These are phyloP conservation scores for Gobio gobio DNA, from an alignment of 2,113 vertebrate genomes.

Conservation along the genomic window DNA sequence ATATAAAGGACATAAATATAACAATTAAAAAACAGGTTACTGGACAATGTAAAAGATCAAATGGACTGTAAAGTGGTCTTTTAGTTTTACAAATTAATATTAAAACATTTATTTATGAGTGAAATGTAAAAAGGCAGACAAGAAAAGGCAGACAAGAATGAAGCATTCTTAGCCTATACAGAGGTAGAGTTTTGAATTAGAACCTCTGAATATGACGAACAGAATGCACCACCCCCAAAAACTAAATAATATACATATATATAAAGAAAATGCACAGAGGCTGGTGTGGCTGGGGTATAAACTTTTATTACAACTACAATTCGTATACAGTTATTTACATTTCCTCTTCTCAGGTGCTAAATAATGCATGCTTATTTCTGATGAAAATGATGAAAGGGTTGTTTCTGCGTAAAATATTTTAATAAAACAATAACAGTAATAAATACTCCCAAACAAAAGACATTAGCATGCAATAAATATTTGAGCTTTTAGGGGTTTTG, in stretches of 20 bases:
- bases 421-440: neutral
- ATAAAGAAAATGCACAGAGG: conserved; percentile 8
- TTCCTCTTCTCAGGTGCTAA: conserved; percentile 1
- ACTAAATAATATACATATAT: neutral
- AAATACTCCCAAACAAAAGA: conserved; percentile 17
- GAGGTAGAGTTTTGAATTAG: neutral
- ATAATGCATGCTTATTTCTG: neutral
- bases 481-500: neutral
- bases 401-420: neutral
- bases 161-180: neutral
- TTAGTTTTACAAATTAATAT: neutral
- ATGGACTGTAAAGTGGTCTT: neutral
- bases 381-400: neutral
- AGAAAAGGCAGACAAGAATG: neutral
- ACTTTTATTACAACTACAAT: conserved; percentile 33
- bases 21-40: neutral
- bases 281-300: conserved; percentile 1
- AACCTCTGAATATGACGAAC: neutral
- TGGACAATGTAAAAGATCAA: neutral
- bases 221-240: neutral
- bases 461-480: conserved; percentile 21
- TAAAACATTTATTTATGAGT: neutral
- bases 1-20: neutral
- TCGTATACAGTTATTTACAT: conserved; percentile 24
- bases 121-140: neutral